Evolutionary conservation across 2,888 invertebrate species (phyloP), one percentile per base, ranked within the genome.

Genomic region (Acleris cristana): DNA sequence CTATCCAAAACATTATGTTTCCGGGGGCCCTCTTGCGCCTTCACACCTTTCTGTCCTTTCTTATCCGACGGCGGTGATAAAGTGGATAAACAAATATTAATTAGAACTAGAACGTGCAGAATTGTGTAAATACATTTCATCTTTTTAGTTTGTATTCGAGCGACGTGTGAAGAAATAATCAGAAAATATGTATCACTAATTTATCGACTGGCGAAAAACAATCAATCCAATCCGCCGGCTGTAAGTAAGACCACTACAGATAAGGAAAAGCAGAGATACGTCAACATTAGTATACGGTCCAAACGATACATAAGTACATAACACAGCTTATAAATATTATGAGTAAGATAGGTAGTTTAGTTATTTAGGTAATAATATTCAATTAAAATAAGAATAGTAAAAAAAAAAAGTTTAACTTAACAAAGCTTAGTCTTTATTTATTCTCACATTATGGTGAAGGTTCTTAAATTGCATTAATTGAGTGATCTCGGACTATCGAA

Each of bases 1-100:
- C 96, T 92, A 70, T 96, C 95, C 72, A 95, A 93, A 40, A 97
- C 97, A 84, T 94, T 94, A 69, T 94, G 91, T 71, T 93, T 92
- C 30, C 94, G 89, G 0, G 95, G 94, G 6, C 96, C 96, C 75
- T 91, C 91, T 73, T 91, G 92, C 4, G 90, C 80, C 76, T 92
- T 93, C 52, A 92, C 84, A 34, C 85, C 82, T 76, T 92, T 93
- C 71, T 89, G 90, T 8, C 87, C 84, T 69, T 90, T 92, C 73
- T 88, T 92, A 76, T 91, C 91, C 34, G 86, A 82, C 16, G 93
- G 93, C 7, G 92, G 92, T 34, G 92, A 92, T 76, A 93, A 78
- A 19, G 93, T 93, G 26, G 89, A 89, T 62, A 88, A 83, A 80
- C 90, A 89, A 62, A 86, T 84, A 71, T 85, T 87, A 58, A 88